Evolutionary conservation across 2,113 vertebrate species (phyloP).

Genomic region (Pholis gunnellus): DNA sequence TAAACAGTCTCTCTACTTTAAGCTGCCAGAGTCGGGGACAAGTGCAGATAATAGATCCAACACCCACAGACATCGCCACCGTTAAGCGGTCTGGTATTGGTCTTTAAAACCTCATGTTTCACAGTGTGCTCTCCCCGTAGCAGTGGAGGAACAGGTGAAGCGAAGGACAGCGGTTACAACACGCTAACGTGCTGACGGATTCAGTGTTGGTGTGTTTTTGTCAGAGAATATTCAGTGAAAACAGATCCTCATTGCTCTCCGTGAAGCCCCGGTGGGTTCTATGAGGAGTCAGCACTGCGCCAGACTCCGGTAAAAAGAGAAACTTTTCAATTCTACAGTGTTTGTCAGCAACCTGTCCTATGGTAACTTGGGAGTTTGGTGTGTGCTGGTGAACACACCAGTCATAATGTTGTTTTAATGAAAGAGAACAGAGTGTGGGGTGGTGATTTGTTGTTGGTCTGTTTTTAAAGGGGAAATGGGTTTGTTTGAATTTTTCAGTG

Average conservation of each 20-base stretch:
- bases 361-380: too few relatives aligned
- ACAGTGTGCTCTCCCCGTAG: too few relatives aligned
- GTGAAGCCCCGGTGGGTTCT: neutral
- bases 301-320: neutral
- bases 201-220: neutral
- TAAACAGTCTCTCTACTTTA: neutral
- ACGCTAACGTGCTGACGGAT: neutral
- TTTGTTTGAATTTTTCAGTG: neutral
- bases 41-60: neutral
- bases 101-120: neutral
- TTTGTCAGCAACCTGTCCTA: too few relatives aligned
- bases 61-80: neutral
- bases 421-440: neutral
- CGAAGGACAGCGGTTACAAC: neutral
- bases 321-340: neutral
- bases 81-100: neutral
- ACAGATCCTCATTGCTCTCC: neutral
- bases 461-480: neutral
- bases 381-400: neutral
- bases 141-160: neutral
- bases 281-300: neutral
- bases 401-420: neutral
- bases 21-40: too few relatives aligned
- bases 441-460: neutral
- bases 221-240: neutral